Percentiles rank a stretch among this genome's conserved stretches.
Conservation (phyloP, 2,888 invertebrate genomes). For the Buathra laborator region DNA sequence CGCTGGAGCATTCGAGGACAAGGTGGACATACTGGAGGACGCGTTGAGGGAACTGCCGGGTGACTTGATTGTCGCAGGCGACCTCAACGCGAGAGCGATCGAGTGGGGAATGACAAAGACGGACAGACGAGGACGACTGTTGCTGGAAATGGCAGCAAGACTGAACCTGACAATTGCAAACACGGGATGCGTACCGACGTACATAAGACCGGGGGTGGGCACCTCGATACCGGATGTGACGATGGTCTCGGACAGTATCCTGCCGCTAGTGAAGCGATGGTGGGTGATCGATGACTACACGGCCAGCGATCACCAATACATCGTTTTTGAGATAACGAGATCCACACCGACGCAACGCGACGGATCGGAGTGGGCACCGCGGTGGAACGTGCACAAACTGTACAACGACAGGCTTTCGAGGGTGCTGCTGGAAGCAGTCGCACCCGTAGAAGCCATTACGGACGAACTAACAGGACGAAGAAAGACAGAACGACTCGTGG, state of each 20-base stretch:
- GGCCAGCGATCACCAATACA: conserved; percentile 68
- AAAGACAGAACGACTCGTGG: conserved; percentile 25
- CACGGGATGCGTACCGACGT: conserved; percentile 23
- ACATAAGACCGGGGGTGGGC: conserved; percentile 25
- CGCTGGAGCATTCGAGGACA: conserved; percentile 35
- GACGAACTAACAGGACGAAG: conserved; percentile 28
- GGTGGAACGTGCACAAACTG: conserved; percentile 1
- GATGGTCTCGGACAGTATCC: conserved; percentile 13
- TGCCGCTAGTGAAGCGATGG: conserved; percentile 24
- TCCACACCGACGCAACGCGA: background rate
- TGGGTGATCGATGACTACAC: conserved; percentile 52
- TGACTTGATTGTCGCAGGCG: conserved; percentile 49
- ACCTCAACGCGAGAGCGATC: background rate
- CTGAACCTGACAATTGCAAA: conserved; percentile 33
- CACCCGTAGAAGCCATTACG: conserved; percentile 3
- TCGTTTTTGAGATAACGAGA: background rate
- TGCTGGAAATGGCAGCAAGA: conserved; percentile 66
- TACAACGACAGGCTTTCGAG: no score
- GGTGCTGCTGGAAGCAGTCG: background rate
- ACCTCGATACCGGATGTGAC: conserved; percentile 20
- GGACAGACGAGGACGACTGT: conserved; percentile 57
- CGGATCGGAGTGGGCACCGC: background rate
- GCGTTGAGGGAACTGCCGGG: conserved; percentile 38
- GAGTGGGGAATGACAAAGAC: background rate
- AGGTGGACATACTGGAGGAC: conserved; percentile 28